Conservation (phyloP, 1,140 invertebrate genomes). For the Zaprionus tsacasi region DNA sequence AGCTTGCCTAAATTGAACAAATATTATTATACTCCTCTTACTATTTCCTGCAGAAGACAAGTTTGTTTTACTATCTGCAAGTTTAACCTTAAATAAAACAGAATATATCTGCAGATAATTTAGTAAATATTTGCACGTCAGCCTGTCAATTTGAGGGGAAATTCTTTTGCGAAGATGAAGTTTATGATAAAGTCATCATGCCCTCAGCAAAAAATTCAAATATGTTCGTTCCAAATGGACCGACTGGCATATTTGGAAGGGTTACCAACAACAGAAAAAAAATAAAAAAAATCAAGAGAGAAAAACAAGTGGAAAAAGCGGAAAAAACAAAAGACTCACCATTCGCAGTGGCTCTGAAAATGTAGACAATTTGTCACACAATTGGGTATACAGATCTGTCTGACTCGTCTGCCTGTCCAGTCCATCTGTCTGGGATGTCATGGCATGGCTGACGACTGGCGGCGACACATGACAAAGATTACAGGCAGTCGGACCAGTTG, state of each 20-base stretch:
- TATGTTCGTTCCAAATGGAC: conserved; percentile 25
- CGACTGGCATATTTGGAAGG: conserved; percentile 30
- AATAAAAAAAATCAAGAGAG: not conserved
- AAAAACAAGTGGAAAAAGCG: conserved; percentile 10
- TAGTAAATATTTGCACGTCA: not conserved
- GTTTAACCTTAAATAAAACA: not conserved
- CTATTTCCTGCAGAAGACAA: not conserved
- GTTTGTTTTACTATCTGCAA: not conserved
- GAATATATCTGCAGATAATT: not conserved
- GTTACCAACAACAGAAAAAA: conserved; percentile 18
- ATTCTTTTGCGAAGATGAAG: conserved; percentile 9
- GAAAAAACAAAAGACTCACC: conserved; percentile 23
- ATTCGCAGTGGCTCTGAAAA: conserved; percentile 62
- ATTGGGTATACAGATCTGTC: conserved; percentile 55
- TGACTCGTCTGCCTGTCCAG: conserved; percentile 11
- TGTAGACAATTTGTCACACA: conserved; percentile 78
- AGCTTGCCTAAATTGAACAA: too few species aligned
- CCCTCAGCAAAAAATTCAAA: conserved; percentile 16
- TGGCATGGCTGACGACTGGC: conserved; percentile 48
- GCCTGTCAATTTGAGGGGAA: not conserved
- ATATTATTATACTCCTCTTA: not conserved
- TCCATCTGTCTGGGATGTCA: not conserved
- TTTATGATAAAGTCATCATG: conserved; percentile 24
- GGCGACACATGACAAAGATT: conserved; percentile 63
- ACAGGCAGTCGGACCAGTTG: conserved; percentile 27